Evolutionary conservation across 2,113 vertebrate species (phyloP).

Genomic region (Nibea albiflora): DNA sequence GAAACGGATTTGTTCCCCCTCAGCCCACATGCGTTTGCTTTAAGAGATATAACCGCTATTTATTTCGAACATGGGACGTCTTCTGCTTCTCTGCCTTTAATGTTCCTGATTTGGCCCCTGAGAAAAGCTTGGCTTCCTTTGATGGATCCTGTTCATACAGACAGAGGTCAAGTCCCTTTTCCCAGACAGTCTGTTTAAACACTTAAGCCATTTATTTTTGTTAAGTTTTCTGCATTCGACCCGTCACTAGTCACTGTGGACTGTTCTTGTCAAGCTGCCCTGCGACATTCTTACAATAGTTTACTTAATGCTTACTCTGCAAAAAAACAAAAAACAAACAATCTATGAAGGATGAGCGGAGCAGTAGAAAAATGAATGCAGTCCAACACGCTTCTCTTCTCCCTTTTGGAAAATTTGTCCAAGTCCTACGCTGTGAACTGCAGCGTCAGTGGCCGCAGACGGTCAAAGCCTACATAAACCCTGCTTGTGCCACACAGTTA

Average conservation of each 20-base stretch:
- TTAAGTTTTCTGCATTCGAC: neutral
- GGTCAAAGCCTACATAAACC: slow-evolving; percentile 25
- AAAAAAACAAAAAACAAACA: neutral
- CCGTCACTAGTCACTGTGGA: neutral
- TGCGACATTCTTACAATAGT: slow-evolving; percentile 9
- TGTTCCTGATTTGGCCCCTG: neutral
- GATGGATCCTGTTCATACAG: neutral
- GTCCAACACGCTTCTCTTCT: neutral
- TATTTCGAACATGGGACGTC: neutral
- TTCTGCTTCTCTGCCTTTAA: neutral
- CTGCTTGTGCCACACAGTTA: slow-evolving; percentile 29
- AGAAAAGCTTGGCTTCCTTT: neutral
- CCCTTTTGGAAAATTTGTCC: neutral
- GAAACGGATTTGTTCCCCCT: slow-evolving; percentile 39
- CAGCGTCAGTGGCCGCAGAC: slow-evolving; percentile 33
- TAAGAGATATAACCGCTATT: neutral
- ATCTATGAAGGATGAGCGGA: neutral
- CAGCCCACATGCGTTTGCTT: neutral
- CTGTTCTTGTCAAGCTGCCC: neutral
- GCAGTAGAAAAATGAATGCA: neutral
- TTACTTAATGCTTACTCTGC: slow-evolving; percentile 15
- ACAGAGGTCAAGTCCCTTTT: neutral
- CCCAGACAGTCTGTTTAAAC: slow-evolving; percentile 7
- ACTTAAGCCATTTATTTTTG: slow-evolving; percentile 3
- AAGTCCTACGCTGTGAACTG: slow-evolving; percentile 17